Evolutionary conservation across 2,888 invertebrate species (phyloP), one percentile per base, ranked within the genome.

Genomic region (Eremobia ochroleuca): DNA sequence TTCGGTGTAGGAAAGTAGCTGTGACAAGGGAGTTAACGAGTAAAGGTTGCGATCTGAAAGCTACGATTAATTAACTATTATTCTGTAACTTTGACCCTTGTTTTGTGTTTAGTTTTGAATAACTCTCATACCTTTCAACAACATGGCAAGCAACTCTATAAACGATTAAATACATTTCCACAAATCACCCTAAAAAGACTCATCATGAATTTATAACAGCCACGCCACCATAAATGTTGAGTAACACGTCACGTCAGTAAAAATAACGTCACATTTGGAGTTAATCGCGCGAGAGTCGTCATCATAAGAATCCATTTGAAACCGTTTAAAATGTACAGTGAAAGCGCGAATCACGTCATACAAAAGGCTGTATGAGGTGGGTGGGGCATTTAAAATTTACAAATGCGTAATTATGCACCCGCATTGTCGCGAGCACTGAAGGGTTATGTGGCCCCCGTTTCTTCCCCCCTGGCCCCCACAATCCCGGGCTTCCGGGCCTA

Each of bases 391-490:
- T 96, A 96, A 96, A 96, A 97, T 97, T 95, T 96, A 97, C 96
- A 97, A 96, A 97, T 96, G 96, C 96, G 96, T 97, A 96, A 96
- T 97, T 97, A 97, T 96, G 96, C 96, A 95, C 96, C 96, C 96
- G 96, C 95, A 96, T 96, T 96, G 96, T 96, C 96, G 96, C 92
- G 92, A 87, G 90, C 83, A 92, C 88, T 90, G 92, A 95, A 95
- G 95, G 96, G 96, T 95, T 96, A 93, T 90, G 90, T 89, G 87
- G 87, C 86, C 87, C 90, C 90, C 91, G 92, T 91, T 91, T 91
- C 89, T 89, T 91, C 91, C 90, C 90, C 89, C 90, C 86, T 40
- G 72, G 85, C 92, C 92, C 91, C 92, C 92, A 89, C 92, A 92
- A 93, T 92, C 94, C 95, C 94, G 92, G 93, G 96, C 94, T 96